phyloP scores from a whole-genome alignment of 2,888 invertebrate species.

The Andrena flavipes region DNA sequence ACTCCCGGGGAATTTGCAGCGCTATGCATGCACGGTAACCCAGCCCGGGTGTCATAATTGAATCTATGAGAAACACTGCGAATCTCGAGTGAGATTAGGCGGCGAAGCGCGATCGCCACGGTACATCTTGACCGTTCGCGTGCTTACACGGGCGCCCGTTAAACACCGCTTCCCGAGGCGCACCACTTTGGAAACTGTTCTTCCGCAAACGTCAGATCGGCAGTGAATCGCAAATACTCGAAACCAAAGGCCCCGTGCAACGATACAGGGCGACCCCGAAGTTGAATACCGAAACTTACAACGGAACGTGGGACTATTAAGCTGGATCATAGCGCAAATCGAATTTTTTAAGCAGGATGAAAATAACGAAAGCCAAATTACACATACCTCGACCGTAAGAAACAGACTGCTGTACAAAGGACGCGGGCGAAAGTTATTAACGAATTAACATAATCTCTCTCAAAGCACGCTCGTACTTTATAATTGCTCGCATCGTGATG shows the following conservation, averaged over 20 bases:
- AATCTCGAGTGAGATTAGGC: slow-evolving; percentile 48
- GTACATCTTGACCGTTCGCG: slow-evolving; percentile 44
- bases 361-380: too few relatives aligned
- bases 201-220: slow-evolving; percentile 23
- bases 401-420: too few relatives aligned
- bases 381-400: too few relatives aligned
- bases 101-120: slow-evolving; percentile 29
- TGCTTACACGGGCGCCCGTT: slow-evolving; percentile 30
- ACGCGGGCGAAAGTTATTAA: too few relatives aligned
- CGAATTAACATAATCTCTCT: too few relatives aligned
- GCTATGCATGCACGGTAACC: slow-evolving; percentile 44
- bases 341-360: too few relatives aligned
- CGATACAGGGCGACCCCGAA: too few relatives aligned
- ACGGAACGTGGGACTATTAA: too few relatives aligned
- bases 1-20: slow-evolving; percentile 50
- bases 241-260: neutral
- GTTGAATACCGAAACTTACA: too few relatives aligned
- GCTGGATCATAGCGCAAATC: too few relatives aligned
- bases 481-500: too few relatives aligned
- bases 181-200: slow-evolving; percentile 39
- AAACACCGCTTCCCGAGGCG: neutral
- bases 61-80: slow-evolving; percentile 57
- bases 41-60: slow-evolving; percentile 60
- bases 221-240: slow-evolving; percentile 5
- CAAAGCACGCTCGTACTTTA: too few relatives aligned